phyloP scores from a whole-genome alignment of 2,113 vertebrate genomes.

The Chaetops frenatus region DNA sequence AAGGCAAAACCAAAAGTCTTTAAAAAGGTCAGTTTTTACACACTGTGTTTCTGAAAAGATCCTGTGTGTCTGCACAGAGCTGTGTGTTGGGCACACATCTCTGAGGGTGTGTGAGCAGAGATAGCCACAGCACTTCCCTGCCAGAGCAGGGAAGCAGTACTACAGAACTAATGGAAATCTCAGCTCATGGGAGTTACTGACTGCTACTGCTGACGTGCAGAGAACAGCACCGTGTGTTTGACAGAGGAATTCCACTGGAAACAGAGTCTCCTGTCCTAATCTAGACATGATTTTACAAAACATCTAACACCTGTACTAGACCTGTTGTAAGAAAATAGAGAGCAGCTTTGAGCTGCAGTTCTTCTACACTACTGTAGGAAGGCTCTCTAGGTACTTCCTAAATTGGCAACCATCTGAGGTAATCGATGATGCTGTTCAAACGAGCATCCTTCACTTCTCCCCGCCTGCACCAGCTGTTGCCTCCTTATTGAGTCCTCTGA shows the following conservation, averaged over 20 bases:
- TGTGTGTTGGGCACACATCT: not conserved
- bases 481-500: slow-evolving; percentile 90
- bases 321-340: slow-evolving; percentile 66
- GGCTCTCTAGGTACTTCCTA: slow-evolving; percentile 14
- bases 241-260: not conserved
- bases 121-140: not conserved
- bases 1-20: not conserved
- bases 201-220: not conserved
- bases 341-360: slow-evolving; percentile 53
- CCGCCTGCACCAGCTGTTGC: slow-evolving; percentile 38
- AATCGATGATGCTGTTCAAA: not conserved
- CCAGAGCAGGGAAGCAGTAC: not conserved
- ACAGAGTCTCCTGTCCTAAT: not conserved
- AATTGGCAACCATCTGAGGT: slow-evolving; percentile 57
- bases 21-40: not conserved
- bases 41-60: not conserved
- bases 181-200: not conserved
- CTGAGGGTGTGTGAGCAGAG: not conserved
- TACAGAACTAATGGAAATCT: not conserved
- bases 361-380: slow-evolving; percentile 61
- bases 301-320: slow-evolving; percentile 52
- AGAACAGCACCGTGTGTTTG: not conserved
- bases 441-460: slow-evolving; percentile 70
- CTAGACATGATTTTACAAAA: slow-evolving; percentile 28
- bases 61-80: not conserved